phyloP scores from a whole-genome alignment of 2,797 vertebrate species.

The Caiman crocodilus region DNA sequence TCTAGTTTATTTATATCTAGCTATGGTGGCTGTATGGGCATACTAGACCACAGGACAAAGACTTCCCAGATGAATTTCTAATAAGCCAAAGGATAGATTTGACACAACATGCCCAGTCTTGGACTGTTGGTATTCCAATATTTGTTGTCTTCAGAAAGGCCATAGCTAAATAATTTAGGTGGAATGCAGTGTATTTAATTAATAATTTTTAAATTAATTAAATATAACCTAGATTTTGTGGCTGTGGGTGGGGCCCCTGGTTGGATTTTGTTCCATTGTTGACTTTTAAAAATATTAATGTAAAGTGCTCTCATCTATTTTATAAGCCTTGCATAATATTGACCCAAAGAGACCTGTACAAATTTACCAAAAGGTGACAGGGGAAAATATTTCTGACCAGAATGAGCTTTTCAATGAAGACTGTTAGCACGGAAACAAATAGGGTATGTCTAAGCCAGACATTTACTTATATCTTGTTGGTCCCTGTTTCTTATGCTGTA shows the following conservation, averaged over 20 bases:
- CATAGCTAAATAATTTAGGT: background rate
- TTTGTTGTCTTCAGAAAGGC: background rate
- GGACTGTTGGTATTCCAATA: background rate
- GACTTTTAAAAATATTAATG: slow-evolving; percentile 20
- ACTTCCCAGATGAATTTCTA: background rate
- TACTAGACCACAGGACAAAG: background rate
- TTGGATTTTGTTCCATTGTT: slow-evolving; percentile 16
- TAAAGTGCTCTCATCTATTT: slow-evolving; percentile 15
- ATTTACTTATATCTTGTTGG: background rate
- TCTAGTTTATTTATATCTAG: too few relatives aligned
- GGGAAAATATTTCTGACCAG: background rate
- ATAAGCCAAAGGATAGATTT: slow-evolving; percentile 26
- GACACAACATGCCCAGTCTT: background rate
- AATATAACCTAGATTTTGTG: background rate
- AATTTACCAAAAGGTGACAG: background rate
- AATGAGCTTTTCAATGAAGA: background rate
- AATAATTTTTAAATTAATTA: background rate
- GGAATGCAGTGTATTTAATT: background rate
- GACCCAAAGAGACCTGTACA: slow-evolving; percentile 4
- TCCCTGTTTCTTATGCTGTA: background rate
- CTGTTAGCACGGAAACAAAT: background rate
- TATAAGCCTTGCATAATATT: background rate
- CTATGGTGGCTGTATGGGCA: background rate
- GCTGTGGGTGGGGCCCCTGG: background rate
- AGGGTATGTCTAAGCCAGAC: background rate